Evolutionary conservation across 2,797 vertebrate genomes (phyloP), one percentile per base, ranked within the genome.

Genomic region (Acanthurus lineatus): DNA sequence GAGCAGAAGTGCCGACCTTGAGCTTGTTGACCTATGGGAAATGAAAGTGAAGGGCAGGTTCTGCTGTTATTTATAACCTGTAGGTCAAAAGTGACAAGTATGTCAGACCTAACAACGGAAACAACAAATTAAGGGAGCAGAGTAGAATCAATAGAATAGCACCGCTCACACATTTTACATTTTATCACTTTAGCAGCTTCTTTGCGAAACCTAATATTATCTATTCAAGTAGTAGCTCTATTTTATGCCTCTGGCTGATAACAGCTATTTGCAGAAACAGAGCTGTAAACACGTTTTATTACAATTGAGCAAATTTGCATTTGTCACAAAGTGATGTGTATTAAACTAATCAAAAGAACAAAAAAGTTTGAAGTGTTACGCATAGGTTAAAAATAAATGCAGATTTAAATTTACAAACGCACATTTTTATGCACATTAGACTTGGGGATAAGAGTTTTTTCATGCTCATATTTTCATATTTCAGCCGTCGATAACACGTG

Each of bases 21-120:
- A 82, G 80, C 62, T 82, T 73, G 80, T 73, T 88, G 76, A 85
- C 85, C 73, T 66, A 51, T 32, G 45, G 66, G 63, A 77, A 80
- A 75, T 77, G 56, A 90, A 85, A 82, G 71, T 14, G 28, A 73
- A 32, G 44, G 57, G 20, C 64, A 53, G 47, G n/a, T 76, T 81
- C 32, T 75, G 28, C 53, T 77, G 85, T 76, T 83, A 78, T 86
- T 85, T 82, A 77, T 85, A 81, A 82, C 72, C 57, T 77, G 56
- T 61, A 76, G 76, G 76, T 89, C 80, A 84, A 64, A 72, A 51
- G 22, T 71, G 84, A 61, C 47, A 56, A 74, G 76, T 58, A 20
- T 28, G 63, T 58, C 60, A 74, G 61, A 22, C 35, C 22, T 78
- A 69, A 70, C 60, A 63, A 77, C 61, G 28, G 20, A 69, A 69